Percentiles rank a stretch among this genome's conserved stretches.
phyloP scores from a whole-genome alignment of 2,888 invertebrate genomes.

The Lobophora halterata region DNA sequence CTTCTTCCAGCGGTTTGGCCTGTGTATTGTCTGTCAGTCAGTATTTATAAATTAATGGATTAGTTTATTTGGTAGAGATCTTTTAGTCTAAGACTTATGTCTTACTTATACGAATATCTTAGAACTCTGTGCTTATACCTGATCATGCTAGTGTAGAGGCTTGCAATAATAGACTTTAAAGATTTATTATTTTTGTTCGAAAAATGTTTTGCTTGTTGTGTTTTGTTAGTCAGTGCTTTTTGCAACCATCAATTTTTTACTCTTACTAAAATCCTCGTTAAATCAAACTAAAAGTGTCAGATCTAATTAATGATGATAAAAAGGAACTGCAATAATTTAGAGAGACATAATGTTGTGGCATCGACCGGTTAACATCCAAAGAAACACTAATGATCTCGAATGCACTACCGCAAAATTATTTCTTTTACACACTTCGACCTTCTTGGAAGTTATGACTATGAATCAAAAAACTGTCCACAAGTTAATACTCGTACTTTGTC shows the following conservation, averaged over 20 bases:
- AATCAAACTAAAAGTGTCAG: constrained; percentile 25
- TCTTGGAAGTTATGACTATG: constrained; percentile 65
- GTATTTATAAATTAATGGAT: too few relatives aligned
- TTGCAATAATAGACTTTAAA: too few relatives aligned
- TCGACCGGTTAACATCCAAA: constrained; percentile 38
- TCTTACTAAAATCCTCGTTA: constrained; percentile 11
- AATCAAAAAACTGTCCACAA: constrained; percentile 55
- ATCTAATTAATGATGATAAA: constrained; percentile 50
- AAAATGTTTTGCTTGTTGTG: background rate
- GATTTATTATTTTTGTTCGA: background rate
- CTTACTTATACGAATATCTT: too few relatives aligned
- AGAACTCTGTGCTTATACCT: too few relatives aligned
- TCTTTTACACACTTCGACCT: constrained; percentile 62
- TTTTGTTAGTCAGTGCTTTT: too few relatives aligned
- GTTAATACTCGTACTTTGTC: too few relatives aligned
- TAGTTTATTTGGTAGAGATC: too few relatives aligned
- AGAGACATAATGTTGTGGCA: constrained; percentile 45
- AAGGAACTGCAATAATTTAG: constrained; percentile 53
- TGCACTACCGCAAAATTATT: constrained; percentile 53
- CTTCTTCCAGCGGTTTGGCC: too few relatives aligned
- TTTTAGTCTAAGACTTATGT: too few relatives aligned
- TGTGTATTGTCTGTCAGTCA: too few relatives aligned
- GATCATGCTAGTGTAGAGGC: too few relatives aligned
- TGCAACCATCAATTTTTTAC: constrained; percentile 1
- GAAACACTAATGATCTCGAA: constrained; percentile 55